A percentile compares a stretch with the other conserved stretches of the same genome.
Conservation (phyloP, 1,140 invertebrate species). For the Cyclargus thomasi region DNA sequence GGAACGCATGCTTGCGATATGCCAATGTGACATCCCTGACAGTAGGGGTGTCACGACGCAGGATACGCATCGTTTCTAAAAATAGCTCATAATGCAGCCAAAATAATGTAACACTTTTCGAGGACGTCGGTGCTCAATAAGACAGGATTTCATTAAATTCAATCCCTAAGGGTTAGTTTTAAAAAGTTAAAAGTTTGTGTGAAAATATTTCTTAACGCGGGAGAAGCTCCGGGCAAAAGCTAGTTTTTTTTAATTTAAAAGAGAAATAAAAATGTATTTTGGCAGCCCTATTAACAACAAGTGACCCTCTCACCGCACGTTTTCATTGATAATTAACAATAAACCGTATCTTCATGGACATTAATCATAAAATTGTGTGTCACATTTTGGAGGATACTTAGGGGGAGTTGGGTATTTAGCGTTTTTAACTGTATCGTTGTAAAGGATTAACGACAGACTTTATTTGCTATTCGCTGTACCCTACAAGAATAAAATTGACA, state of each 20-base stretch:
- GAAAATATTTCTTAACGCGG: too few species aligned
- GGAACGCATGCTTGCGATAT: conserved; percentile 63
- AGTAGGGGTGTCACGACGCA: conserved; percentile 6
- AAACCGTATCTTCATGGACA: conserved; percentile 36
- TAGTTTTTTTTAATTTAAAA: too few species aligned
- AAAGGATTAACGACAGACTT: conserved; percentile 45
- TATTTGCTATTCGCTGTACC: conserved; percentile 26
- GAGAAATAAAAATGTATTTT: not conserved
- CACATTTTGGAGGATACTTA: conserved; percentile 24
- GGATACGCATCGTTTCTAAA: not conserved
- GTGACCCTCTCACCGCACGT: conserved; percentile 48
- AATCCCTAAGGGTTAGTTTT: too few species aligned
- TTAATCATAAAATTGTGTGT: conserved; percentile 38
- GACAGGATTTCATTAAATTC: too few species aligned
- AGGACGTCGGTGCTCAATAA: too few species aligned
- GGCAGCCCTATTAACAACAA: conserved; percentile 28
- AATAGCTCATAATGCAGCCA: not conserved
- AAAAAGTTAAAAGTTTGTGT: too few species aligned
- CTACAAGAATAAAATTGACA: not conserved
- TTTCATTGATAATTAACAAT: conserved; percentile 42
- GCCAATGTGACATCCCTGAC: conserved; percentile 48
- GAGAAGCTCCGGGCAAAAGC: too few species aligned
- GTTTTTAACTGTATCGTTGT: conserved; percentile 52
- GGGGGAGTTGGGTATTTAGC: conserved; percentile 38
- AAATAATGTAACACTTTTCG: not conserved